Conservation (phyloP, 1,140 invertebrate species). For the Zaprionus tsacasi region DNA sequence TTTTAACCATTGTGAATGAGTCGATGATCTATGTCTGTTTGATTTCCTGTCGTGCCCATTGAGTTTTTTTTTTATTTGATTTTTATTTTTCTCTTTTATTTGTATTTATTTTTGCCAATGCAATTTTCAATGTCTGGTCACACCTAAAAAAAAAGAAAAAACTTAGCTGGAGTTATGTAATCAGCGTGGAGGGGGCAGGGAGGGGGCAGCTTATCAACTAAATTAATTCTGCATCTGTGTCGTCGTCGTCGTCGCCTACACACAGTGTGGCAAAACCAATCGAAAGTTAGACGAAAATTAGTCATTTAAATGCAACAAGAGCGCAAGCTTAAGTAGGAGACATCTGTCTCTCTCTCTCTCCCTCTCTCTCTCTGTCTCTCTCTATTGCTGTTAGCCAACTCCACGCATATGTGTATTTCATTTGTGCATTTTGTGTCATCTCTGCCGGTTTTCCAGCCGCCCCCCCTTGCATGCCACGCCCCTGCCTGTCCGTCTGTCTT, state of each 20-base stretch:
- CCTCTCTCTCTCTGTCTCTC: not conserved
- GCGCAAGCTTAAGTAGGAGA: not conserved
- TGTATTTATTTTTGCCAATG: slow-evolving; percentile 53
- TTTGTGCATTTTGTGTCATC: slow-evolving; percentile 74
- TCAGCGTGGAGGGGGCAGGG: slow-evolving; percentile 45
- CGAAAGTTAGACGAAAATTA: slow-evolving; percentile 80
- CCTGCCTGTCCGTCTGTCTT: not conserved
- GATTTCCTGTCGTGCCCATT: slow-evolving; percentile 82
- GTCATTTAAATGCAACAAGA: slow-evolving; percentile 74
- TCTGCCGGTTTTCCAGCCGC: slow-evolving; percentile 67
- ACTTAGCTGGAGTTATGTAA: slow-evolving; percentile 58
- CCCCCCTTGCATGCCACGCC: not conserved
- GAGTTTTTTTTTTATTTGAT: slow-evolving; percentile 38
- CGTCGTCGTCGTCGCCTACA: slow-evolving; percentile 24
- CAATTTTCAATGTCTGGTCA: slow-evolving; percentile 59
- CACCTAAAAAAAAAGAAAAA: slow-evolving; percentile 13
- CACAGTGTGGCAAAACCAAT: slow-evolving; percentile 38
- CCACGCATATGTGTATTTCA: slow-evolving; percentile 22
- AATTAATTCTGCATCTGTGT: slow-evolving; percentile 77
- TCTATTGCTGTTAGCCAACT: slow-evolving; percentile 41
- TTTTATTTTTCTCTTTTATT: slow-evolving; percentile 14
- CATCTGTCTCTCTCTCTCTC: not conserved
- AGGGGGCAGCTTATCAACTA: slow-evolving; percentile 62
- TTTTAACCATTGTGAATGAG: slow-evolving; percentile 20
- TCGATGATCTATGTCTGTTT: slow-evolving; percentile 79